Evolutionary conservation across 1,140 invertebrate genomes (phyloP).

Genomic region (Mylabris phalerata): DNA sequence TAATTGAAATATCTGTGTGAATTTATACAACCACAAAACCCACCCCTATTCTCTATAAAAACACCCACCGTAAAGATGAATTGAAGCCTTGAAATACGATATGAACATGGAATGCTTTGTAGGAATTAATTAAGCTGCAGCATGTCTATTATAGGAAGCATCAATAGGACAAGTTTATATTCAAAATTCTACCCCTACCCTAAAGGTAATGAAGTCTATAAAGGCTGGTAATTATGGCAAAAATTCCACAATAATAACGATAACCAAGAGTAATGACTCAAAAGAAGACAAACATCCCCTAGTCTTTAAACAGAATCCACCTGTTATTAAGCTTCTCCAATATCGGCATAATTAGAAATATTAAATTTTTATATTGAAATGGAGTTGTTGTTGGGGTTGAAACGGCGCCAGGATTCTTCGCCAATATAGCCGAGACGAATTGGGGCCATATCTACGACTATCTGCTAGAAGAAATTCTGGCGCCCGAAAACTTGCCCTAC

Average conservation of each 20-base stretch:
- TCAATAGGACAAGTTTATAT: slow-evolving; percentile 17
- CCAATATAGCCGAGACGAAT: too few relatives aligned
- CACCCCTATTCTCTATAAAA: neutral
- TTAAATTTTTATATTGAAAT: neutral
- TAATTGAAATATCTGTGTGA: too few relatives aligned
- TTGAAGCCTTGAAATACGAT: slow-evolving; percentile 10
- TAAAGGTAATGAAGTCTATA: slow-evolving; percentile 20
- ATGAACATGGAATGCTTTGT: slow-evolving; percentile 9
- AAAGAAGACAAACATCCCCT: neutral
- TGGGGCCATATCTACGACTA: too few relatives aligned
- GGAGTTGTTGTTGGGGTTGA: neutral
- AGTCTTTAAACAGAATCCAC: too few relatives aligned
- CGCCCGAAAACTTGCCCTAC: too few relatives aligned
- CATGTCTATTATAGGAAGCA: neutral
- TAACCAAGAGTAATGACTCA: slow-evolving; percentile 26
- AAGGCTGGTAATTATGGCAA: slow-evolving; percentile 19
- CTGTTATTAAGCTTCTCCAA: too few relatives aligned
- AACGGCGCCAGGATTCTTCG: neutral
- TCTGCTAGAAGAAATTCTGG: too few relatives aligned
- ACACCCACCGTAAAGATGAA: neutral
- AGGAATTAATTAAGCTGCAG: slow-evolving; percentile 14
- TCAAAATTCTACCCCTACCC: slow-evolving; percentile 8
- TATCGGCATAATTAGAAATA: too few relatives aligned
- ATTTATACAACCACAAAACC: neutral
- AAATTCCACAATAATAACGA: slow-evolving; percentile 24